These are phyloP conservation scores for Percopsis omiscomaycus DNA, from an alignment of 2,797 vertebrate genomes.

Conservation along the genomic window DNA sequence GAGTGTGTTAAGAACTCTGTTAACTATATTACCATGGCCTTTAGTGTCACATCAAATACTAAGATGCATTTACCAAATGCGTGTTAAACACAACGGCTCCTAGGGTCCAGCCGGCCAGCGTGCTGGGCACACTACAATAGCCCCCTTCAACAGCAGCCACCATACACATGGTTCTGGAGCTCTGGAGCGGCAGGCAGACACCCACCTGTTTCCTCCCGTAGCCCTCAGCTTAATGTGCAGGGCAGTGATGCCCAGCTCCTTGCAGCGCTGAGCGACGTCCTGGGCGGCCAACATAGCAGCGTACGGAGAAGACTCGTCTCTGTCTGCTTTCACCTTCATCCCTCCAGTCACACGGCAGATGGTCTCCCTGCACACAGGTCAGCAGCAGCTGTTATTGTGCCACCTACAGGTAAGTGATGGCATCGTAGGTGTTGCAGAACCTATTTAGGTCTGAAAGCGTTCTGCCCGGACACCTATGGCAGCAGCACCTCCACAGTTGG, in stretches of 20 bases:
- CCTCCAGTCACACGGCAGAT: conserved; percentile 97
- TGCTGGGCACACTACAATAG: too few relatives aligned
- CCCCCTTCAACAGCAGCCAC: not conserved
- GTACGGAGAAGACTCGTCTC: conserved; percentile 95
- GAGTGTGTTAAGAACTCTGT: too few relatives aligned
- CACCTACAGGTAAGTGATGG: conserved; percentile 3
- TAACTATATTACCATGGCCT: too few relatives aligned
- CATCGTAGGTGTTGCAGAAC: not conserved
- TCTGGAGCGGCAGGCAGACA: not conserved
- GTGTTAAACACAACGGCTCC: too few relatives aligned
- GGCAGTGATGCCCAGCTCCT: conserved; percentile 94
- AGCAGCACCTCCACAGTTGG: too few relatives aligned
- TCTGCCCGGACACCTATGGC: too few relatives aligned
- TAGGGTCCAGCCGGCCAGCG: too few relatives aligned
- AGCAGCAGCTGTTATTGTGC: not conserved
- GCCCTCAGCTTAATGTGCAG: conserved; percentile 97
- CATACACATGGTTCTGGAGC: not conserved
- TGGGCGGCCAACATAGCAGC: conserved; percentile 98
- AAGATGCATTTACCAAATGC: too few relatives aligned
- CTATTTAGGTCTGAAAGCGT: too few relatives aligned
- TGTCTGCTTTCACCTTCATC: conserved; percentile 98
- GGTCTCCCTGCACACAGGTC: conserved; percentile 81
- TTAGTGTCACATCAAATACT: too few relatives aligned
- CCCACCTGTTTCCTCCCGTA: conserved; percentile 91
- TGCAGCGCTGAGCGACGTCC: conserved; percentile 96